phyloP scores from a whole-genome alignment of 2,113 vertebrate genomes.

The Micromys minutus region DNA sequence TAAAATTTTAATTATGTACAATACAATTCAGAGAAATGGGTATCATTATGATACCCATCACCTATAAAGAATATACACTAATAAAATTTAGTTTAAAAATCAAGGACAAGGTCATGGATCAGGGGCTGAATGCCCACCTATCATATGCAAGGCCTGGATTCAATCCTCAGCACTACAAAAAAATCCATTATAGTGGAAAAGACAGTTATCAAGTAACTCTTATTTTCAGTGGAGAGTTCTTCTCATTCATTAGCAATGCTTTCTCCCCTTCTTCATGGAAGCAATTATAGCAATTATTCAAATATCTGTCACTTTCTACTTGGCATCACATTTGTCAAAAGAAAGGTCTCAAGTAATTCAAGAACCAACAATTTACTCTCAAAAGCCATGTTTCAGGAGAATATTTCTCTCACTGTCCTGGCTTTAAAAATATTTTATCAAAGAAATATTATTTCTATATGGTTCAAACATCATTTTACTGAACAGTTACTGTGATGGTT shows the following conservation, averaged over 20 bases:
- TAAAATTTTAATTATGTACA: neutral
- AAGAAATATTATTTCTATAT: neutral
- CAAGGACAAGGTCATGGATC: neutral
- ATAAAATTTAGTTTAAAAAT: neutral
- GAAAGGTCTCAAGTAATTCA: neutral
- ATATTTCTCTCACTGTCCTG: neutral
- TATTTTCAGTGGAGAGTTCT: constrained; percentile 1
- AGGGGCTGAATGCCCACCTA: neutral
- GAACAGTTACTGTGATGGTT: neutral
- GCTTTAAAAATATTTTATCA: constrained; percentile 8
- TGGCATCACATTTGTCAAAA: neutral
- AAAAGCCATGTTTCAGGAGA: neutral
- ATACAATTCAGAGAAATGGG: neutral
- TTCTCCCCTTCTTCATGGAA: neutral
- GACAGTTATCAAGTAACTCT: neutral
- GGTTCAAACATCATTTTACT: constrained; percentile 4
- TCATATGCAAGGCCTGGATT: neutral
- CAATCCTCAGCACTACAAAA: neutral
- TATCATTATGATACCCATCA: neutral
- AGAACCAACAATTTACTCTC: constrained; percentile 7
- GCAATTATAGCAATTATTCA: neutral
- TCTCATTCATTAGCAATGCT: constrained; percentile 5
- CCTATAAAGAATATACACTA: neutral
- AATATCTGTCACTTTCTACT: neutral
- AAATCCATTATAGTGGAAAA: neutral